Base-by-base conservation (phyloP, 2,888 invertebrate genomes). In the Rhyacophila evoluta region DNA sequence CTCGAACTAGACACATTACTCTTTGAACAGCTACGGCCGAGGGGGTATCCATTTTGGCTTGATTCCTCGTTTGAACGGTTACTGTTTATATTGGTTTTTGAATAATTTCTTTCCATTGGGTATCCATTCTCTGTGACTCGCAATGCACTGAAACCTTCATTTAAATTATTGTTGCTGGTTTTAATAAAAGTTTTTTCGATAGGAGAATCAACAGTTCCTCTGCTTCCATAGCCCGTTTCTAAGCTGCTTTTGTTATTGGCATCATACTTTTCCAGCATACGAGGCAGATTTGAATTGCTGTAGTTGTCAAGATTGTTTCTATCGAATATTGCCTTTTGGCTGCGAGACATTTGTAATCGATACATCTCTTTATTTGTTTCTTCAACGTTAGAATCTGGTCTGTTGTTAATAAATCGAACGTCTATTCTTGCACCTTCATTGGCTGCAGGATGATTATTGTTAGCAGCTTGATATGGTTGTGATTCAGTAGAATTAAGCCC, bases 331-430 rank as follows among this genome's bases (percentile, higher is more conserved):
- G 90, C 89, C 82, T 89, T 89, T 82, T 90, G 89, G 83, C 89
- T 89, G 41, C 90, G 85, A 6, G 89, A 89, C 84, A 89, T 89
- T 83, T 90, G 90, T 81, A 90, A 84, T 81, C 89, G 85, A 83
- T 89, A 89, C 90, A 90, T 90, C 84, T 90, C 89, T 83, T 89
- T 89, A 83, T 90, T 90, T 28, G 89, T 89, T 83, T 90, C 89
- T 77, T 90, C 90, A 4, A 90, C 90, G 83, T 89, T 90, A 0
- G 89, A 89, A 71, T 90, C 90, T 1, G 89, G 89, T 74, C 90
- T 85, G 83, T 88, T 88, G 4, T 88, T 87, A 1, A 87, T 88
- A 81, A 89, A 89, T 83, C 89, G 88, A 79, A 89, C 88, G 72
- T 89, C 89, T 36, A 83, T 87, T 88, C 84, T 89, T 88, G 84